Evolutionary conservation across 2,888 invertebrate genomes (phyloP), one percentile per base, ranked within the genome.

Genomic region (Dicranocentrus wangi): DNA sequence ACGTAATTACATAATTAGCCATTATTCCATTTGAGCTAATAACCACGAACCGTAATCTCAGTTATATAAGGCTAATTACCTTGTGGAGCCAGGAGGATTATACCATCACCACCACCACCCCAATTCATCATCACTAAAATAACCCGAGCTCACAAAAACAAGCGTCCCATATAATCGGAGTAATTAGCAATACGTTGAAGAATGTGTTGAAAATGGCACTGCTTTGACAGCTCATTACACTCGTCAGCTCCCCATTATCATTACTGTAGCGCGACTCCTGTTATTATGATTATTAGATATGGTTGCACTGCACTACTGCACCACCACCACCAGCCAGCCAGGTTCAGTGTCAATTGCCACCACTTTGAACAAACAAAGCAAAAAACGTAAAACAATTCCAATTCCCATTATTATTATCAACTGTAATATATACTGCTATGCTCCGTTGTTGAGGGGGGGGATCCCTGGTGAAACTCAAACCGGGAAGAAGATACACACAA

Each of bases 331-430:
- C 17, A n/a, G 53, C 19, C 58, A 58, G 17, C 23, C 15, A 51
- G 65, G 39, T 10, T 51, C 69, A 55, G 69, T 55, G 63, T 63
- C 77, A 78, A 78, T 78, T 78, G 70, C 63, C 25, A 66, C 63
- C 25, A 66, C n/a, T 61, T 58, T 58, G 47, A 53, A 53, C 60
- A 60, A 60, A 60, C 60, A 32, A 60, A 60, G 8, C 17, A 60
- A 60, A n/a, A 53, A 53, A 2, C 1, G 43, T 39, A 39, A 39
- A 43, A 8, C 13, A 39, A 39, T 39, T 13, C 13, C 13, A 39
- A 8, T 8, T 39, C 39, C 39, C 39, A 39, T 39, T 39, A n/a
- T n/a, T n/a, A 42, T 42, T 13, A 28, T 58, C 19, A 55, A 27
- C 42, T 60, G 55, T 28, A 55, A 60, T 53, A 55, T 28, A 55